Evolutionary conservation across 1,140 invertebrate species (phyloP).

Genomic region (Trigoniulus corallinus): DNA sequence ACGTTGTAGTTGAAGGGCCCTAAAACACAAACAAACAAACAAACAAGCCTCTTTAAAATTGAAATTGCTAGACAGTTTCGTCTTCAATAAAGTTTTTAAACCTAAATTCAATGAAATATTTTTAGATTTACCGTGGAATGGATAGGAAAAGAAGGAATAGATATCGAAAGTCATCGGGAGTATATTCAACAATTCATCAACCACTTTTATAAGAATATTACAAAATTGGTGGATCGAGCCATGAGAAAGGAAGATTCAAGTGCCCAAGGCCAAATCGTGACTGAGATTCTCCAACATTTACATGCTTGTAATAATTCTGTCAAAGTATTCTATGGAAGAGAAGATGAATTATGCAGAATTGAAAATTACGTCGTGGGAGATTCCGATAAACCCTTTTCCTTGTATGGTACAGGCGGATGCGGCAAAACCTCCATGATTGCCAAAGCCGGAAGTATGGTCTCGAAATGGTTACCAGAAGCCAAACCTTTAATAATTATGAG

Average conservation of each 20-base stretch:
- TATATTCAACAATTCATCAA: conserved; percentile 90
- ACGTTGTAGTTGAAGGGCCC: too few species aligned
- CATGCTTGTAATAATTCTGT: conserved; percentile 95
- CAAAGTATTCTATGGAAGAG: conserved; percentile 84
- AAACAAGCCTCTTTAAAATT: too few species aligned
- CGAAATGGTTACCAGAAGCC: conserved; percentile 24
- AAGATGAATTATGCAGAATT: conserved; percentile 66
- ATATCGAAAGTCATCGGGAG: conserved; percentile 78
- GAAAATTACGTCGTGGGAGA: conserved; percentile 69
- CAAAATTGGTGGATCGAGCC: conserved; percentile 77
- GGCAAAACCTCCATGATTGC: conserved; percentile 93
- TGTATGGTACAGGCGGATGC: conserved; percentile 90
- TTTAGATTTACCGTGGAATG: conserved; percentile 84
- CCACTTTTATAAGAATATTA: conserved; percentile 88
- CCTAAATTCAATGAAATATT: too few species aligned
- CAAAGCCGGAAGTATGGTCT: conserved; percentile 63
- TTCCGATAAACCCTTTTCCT: conserved; percentile 69
- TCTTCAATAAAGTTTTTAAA: too few species aligned
- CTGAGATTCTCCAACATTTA: conserved; percentile 89
- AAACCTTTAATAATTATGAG: conserved; percentile 74
- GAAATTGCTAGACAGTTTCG: too few species aligned
- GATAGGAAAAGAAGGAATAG: conserved; percentile 87
- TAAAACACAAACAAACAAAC: too few species aligned
- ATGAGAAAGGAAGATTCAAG: conserved; percentile 91
- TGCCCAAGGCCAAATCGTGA: conserved; percentile 81